phyloP scores from a whole-genome alignment of 2,113 vertebrate species.

The Gnathonemus echidnorhynchus region DNA sequence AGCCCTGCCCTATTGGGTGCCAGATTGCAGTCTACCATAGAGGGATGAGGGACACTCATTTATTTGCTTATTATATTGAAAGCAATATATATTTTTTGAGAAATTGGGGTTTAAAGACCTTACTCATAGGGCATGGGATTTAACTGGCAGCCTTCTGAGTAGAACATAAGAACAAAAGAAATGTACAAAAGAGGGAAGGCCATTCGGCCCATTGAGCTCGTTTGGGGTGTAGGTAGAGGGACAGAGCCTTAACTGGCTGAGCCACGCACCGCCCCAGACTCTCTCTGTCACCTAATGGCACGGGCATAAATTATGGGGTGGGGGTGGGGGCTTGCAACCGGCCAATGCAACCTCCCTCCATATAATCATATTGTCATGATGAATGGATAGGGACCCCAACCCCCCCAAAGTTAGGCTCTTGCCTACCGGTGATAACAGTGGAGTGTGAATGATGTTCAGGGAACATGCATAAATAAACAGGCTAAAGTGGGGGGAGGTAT shows the following conservation, averaged over 20 bases:
- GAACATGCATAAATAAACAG: background rate
- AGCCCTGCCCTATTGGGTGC: background rate
- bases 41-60: background rate
- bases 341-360: background rate
- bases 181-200: no score
- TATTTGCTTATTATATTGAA: background rate
- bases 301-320: background rate
- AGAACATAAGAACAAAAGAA: no score
- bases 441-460: background rate
- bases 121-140: background rate
- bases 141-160: no score
- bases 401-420: background rate
- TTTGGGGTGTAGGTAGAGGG: background rate
- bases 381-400: background rate
- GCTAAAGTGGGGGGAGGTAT: slow-evolving; percentile 29
- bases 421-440: background rate
- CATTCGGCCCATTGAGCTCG: no score
- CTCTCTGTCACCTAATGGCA: background rate
- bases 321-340: no score
- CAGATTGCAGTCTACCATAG: background rate
- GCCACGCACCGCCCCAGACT: background rate
- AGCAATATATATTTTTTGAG: background rate
- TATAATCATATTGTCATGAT: background rate
- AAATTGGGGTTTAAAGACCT: background rate
- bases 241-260: background rate